These are phyloP conservation scores for Atherix ibis DNA, from an alignment of 2,888 invertebrate species.

Conservation along the genomic window DNA sequence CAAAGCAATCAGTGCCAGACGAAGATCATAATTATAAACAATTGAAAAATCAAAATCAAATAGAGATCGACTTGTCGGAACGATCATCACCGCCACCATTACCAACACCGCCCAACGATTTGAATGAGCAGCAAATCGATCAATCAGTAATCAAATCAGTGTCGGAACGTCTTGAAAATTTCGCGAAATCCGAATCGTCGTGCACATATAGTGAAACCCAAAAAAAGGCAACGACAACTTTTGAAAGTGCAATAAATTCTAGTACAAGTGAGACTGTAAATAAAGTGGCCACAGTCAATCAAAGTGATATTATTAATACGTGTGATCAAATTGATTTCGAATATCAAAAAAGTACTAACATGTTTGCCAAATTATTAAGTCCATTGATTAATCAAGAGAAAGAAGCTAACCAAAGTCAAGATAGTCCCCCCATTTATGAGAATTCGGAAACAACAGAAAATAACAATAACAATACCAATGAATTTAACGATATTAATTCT, in stretches of 20 bases:
- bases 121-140: background rate
- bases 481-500: too few species aligned
- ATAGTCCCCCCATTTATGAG: background rate
- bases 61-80: background rate
- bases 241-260: background rate
- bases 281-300: too few species aligned
- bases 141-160: too few species aligned
- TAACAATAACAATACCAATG: slow-evolving; percentile 6
- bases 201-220: background rate
- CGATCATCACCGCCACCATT: background rate
- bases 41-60: too few species aligned
- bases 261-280: too few species aligned
- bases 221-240: background rate
- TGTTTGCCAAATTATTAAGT: slow-evolving; percentile 8
- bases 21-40: background rate
- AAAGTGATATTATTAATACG: background rate
- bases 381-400: slow-evolving; percentile 7
- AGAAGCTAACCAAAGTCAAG: slow-evolving; percentile 3
- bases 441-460: too few species aligned
- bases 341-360: slow-evolving; percentile 10
- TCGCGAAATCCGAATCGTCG: too few species aligned
- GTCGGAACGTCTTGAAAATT: too few species aligned
- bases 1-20: background rate
- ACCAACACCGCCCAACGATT: background rate
- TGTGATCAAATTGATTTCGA: too few species aligned